phyloP scores from a whole-genome alignment of 2,797 vertebrate species.

The Nothura maculosa region DNA sequence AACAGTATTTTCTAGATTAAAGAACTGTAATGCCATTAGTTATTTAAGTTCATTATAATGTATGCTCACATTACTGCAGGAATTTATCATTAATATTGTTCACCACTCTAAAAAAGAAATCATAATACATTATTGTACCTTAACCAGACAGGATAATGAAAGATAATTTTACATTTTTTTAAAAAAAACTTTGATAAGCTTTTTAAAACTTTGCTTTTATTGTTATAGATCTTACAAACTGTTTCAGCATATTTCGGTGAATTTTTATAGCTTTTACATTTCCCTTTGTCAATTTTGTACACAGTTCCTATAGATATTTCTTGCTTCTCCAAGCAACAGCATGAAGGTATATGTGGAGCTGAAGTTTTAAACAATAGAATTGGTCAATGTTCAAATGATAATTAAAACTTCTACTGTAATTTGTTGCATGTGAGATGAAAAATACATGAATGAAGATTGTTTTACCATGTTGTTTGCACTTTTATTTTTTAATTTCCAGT shows the following conservation, averaged over 20 bases:
- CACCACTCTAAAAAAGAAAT: not conserved
- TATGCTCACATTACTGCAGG: not conserved
- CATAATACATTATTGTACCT: not conserved
- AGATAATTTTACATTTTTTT: not conserved
- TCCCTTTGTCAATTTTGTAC: not conserved
- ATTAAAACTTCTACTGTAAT: not conserved
- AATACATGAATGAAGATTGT: not conserved
- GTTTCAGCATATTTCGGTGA: not conserved
- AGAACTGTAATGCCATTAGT: not conserved
- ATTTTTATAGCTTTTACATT: not conserved
- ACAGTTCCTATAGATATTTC: not conserved
- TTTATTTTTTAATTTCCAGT: not conserved
- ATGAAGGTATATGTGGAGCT: not conserved
- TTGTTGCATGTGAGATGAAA: not conserved
- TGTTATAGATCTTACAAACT: not conserved
- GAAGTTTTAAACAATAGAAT: not conserved
- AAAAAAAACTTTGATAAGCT: not conserved
- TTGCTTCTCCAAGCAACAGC: not conserved
- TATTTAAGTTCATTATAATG: not conserved
- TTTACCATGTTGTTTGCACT: not conserved
- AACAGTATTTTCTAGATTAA: not conserved
- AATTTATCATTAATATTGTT: not conserved
- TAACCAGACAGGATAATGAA: not conserved
- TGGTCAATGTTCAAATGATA: not conserved
- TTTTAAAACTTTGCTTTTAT: not conserved